Percentiles rank a stretch among this genome's conserved stretches.
phyloP scores from a whole-genome alignment of 2,113 vertebrate species.

The Petromus typicus region DNA sequence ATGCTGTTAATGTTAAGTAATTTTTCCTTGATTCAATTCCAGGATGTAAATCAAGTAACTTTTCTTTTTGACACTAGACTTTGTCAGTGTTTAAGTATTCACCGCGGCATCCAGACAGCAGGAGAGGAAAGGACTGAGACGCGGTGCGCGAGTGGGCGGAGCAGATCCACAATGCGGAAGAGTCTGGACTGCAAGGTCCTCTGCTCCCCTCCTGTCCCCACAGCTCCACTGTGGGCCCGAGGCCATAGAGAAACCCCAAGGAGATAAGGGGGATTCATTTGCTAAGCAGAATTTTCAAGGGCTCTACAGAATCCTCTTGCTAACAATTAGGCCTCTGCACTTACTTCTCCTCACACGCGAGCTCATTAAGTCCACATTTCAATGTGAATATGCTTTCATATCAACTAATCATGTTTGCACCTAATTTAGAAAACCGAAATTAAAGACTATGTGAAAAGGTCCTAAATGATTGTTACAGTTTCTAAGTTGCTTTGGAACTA shows the following conservation, averaged over 20 bases:
- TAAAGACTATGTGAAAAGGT: constrained; percentile 31
- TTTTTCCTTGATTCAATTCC: constrained; percentile 11
- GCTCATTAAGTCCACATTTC: background rate
- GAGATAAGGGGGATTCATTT: background rate
- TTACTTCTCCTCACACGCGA: background rate
- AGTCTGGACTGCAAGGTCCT: fast-evolving
- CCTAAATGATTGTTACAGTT: constrained; percentile 30
- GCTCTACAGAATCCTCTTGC: background rate
- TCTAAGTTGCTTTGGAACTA: constrained; percentile 20
- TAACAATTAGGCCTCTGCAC: background rate
- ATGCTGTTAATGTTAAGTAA: background rate
- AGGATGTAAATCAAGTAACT: background rate
- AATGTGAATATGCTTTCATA: background rate
- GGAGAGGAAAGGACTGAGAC: background rate
- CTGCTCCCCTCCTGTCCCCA: too few species aligned
- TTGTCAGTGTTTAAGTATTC: background rate
- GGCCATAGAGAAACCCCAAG: background rate
- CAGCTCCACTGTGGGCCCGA: background rate
- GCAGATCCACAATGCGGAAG: fast-evolving
- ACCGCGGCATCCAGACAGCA: background rate
- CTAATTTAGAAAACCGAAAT: constrained; percentile 34
- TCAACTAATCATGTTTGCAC: background rate
- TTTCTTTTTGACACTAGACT: background rate
- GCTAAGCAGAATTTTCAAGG: background rate
- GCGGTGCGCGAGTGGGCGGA: fast-evolving